phyloP scores from a whole-genome alignment of 2,888 invertebrate genomes.

The Caenorhabditis becei region DNA sequence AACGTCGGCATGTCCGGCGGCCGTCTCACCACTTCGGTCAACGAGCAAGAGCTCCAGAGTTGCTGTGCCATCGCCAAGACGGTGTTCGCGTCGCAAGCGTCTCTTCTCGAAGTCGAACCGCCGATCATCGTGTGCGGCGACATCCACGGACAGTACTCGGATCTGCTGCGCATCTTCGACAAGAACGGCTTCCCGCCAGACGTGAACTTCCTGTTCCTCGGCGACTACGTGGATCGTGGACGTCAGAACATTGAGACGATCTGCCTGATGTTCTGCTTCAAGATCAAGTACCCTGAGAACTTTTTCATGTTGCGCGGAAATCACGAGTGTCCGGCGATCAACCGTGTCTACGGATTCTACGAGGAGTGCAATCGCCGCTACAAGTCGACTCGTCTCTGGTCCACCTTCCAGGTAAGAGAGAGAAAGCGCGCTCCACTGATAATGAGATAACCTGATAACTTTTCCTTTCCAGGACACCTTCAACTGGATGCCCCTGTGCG shows the following conservation, averaged over 20 bases:
- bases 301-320: no score
- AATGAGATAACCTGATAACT: no score
- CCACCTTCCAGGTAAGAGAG: constrained; percentile 72
- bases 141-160: constrained; percentile 77
- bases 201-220: constrained; percentile 76
- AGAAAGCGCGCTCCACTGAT: no score
- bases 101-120: constrained; percentile 75
- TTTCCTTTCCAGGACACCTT: constrained; percentile 70
- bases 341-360: constrained; percentile 78
- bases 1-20: constrained; percentile 69
- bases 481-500: constrained; percentile 79
- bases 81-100: constrained; percentile 71
- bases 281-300: constrained; percentile 75
- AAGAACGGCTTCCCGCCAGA: constrained; percentile 79
- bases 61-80: constrained; percentile 72
- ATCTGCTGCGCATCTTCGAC: constrained; percentile 77
- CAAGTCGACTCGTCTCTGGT: constrained; percentile 72
- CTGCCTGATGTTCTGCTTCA: constrained; percentile 77
- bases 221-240: constrained; percentile 78
- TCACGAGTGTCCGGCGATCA: constrained; percentile 77
- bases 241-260: constrained; percentile 80
- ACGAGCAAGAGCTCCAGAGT: constrained; percentile 67
- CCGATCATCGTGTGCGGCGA: constrained; percentile 78
- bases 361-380: constrained; percentile 76
- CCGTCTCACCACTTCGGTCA: constrained; percentile 63